Evolutionary conservation across 1,140 invertebrate species (phyloP), one percentile per base, ranked within the genome.

Genomic region (Drosophila bifasciata): DNA sequence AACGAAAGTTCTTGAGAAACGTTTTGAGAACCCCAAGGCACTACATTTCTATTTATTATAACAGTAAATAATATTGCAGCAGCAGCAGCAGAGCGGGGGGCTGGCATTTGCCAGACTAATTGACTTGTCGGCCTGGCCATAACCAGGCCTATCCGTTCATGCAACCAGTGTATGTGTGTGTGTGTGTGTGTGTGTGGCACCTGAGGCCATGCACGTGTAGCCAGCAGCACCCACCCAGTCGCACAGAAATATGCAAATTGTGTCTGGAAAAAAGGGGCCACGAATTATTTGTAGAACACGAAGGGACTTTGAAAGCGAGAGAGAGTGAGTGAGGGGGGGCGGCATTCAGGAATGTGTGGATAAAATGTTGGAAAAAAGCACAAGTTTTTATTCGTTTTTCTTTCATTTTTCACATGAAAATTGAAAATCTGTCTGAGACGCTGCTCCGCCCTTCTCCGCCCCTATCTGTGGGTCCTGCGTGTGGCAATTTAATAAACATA

Each of bases 401-500:
- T 25, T 6, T 25, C 5, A 7, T 25, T 32, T 32, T 23, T 23
- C 19, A 43, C 62, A 23, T 23, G 50, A 17, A 68, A 68, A 56
- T 45, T 36, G 52, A 68, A 68, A 53, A 68, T 53, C 62, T 55
- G 64, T 67, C 63, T 51, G 39, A 19, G 46, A 23, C 59, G n/a
- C 23, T 17, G 17, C 28, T 9, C 32, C 32, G 9, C 32, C 9
- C 9, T 11, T 9, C 21, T 25, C 32, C 57, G 13, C 7, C 7
- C 11, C 32, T 13, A 3, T 49, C 9, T 28, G 43, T 62, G 21
- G 21, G 46, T 19, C 8, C 59, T 64, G 77, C 62, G 64, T 74
- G 59, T 69, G 70, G 50, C 68, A 85, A 77, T 86, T 88, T 86
- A 76, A 86, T 86, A 81, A 86, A 71, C 67, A 71, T 80, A 78